Base-by-base conservation (phyloP, 2,797 vertebrate species). In the Threskiornis aethiopicus region DNA sequence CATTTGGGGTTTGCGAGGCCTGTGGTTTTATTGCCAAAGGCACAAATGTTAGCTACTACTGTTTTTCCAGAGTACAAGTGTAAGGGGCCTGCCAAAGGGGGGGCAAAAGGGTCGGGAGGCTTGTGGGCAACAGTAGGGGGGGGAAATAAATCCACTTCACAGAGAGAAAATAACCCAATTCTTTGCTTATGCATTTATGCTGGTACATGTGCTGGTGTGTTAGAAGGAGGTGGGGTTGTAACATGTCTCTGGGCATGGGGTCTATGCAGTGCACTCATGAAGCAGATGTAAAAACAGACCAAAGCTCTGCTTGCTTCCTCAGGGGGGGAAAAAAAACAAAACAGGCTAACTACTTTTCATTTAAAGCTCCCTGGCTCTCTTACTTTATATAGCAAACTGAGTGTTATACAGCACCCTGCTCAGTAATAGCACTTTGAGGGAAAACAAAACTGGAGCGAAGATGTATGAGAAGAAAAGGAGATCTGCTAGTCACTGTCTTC, bases 21-120 rank as follows among this genome's bases (percentile, higher is more conserved):
- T 96, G 97, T 92, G 97, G 98, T 98, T 98, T 98, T 98, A 98
- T 98, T 98, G 98, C 98, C 98, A 98, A 98, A 98, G 98, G 98
- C 98, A 98, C 98, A 98, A 98, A 98, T 98, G 98, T 98, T 98
- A 98, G 98, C 97, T 98, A 98, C 98, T 98, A 98, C 98, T 98
- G 98, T 98, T 98, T 98, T 98, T 97, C 96, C 92, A 97, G 97
- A 97, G 93, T 98, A 94, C 87, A 93, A 97, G 94, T 93, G 89
- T 93, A 91, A 95, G 87, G 82, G 76, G 87, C 71, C 91, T 96
- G 89, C 83, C 95, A 92, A 97, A 95, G 71, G 54, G 51, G 51
- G 84, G 44, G 78, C 79, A 87, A 84, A 96, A 95, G 91, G 93
- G 76, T 81, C 7, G 3, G 17, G 76, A 88, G 41, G 64, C 41